A percentile compares a stretch with the other conserved stretches of the same genome.
phyloP scores from a whole-genome alignment of 1,140 invertebrate species.

The Daktulosphaira vitifoliae region DNA sequence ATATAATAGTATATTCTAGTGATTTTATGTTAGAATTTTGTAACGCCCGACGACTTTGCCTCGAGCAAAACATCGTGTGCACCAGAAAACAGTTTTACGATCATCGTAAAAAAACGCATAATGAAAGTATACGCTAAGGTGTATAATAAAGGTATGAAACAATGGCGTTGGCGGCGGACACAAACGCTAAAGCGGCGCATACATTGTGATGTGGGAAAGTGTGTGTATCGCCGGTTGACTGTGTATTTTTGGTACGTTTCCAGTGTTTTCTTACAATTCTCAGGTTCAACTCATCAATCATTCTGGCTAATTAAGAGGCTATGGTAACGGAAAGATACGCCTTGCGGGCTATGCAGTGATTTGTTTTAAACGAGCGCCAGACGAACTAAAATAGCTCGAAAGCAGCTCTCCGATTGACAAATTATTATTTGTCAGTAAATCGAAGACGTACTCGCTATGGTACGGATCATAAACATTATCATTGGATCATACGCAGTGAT shows the following conservation, averaged over 20 bases:
- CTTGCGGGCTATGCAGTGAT: constrained; percentile 3
- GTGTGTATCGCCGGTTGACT: not conserved
- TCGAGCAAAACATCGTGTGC: too few species aligned
- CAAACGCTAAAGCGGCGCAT: not conserved
- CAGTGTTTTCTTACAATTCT: constrained; percentile 30
- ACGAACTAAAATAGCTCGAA: constrained; percentile 17
- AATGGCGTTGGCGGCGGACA: constrained; percentile 2
- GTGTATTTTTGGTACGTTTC: constrained; percentile 28
- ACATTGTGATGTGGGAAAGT: not conserved
- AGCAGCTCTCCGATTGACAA: too few species aligned
- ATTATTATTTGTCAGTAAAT: not conserved
- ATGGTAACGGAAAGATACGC: constrained; percentile 19
- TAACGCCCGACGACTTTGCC: too few species aligned
- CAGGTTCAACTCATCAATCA: constrained; percentile 28
- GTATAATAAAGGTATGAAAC: constrained; percentile 6
- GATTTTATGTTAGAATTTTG: too few species aligned
- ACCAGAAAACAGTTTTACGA: constrained; percentile 21
- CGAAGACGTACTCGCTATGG: not conserved
- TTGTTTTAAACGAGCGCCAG: constrained; percentile 26
- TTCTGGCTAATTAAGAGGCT: constrained; percentile 29
- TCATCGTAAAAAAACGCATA: constrained; percentile 1
- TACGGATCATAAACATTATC: not conserved
- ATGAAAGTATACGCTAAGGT: constrained; percentile 1
- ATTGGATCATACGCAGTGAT: too few species aligned
- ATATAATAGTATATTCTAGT: too few species aligned